A percentile compares a stretch with the other conserved stretches of the same genome.
These are phyloP conservation scores for Chymomyza amoena DNA, from an alignment of 2,888 invertebrate species.

Conservation along the genomic window DNA sequence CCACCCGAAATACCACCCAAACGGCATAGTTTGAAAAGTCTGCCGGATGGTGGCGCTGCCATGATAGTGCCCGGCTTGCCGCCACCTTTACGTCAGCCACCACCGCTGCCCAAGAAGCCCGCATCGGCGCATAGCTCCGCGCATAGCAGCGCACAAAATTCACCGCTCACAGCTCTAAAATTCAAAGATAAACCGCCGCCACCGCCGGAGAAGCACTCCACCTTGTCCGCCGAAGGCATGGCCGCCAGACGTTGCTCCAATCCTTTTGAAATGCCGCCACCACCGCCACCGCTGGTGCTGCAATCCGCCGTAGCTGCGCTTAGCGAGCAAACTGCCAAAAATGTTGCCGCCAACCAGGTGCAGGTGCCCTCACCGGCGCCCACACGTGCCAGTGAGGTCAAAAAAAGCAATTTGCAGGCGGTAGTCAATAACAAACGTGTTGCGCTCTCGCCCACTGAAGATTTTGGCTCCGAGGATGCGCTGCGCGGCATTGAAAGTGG, in stretches of 20 bases:
- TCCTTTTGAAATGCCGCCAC: slow-evolving; percentile 75
- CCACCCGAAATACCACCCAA: slow-evolving; percentile 79
- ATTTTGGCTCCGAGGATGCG: slow-evolving; percentile 79
- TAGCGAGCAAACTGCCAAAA: slow-evolving; percentile 63
- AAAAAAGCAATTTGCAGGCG: slow-evolving; percentile 54
- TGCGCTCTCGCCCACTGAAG: slow-evolving; percentile 75
- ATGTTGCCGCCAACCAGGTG: slow-evolving; percentile 21
- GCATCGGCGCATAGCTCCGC: slow-evolving; percentile 71
- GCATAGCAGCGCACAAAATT: slow-evolving; percentile 76
- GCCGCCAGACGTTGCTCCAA: slow-evolving; percentile 73
- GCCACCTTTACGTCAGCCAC: slow-evolving; percentile 76
- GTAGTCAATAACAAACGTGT: background rate
- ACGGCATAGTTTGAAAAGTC: slow-evolving; percentile 75
- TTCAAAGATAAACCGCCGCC: slow-evolving; percentile 74
- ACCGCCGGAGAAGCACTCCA: slow-evolving; percentile 71
- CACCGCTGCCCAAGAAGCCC: slow-evolving; percentile 77
- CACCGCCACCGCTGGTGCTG: slow-evolving; percentile 63
- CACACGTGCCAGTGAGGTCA: slow-evolving; percentile 69
- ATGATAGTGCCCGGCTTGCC: slow-evolving; percentile 59
- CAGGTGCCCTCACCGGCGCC: slow-evolving; percentile 75
- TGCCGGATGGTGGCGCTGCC: slow-evolving; percentile 64
- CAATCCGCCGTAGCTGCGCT: slow-evolving; percentile 63
- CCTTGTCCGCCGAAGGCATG: slow-evolving; percentile 59
- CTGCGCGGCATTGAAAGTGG: slow-evolving; percentile 79
- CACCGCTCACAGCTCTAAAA: slow-evolving; percentile 72